Evolutionary conservation across 2,113 vertebrate species (phyloP).

Genomic region (Gymnorhina tibicen): DNA sequence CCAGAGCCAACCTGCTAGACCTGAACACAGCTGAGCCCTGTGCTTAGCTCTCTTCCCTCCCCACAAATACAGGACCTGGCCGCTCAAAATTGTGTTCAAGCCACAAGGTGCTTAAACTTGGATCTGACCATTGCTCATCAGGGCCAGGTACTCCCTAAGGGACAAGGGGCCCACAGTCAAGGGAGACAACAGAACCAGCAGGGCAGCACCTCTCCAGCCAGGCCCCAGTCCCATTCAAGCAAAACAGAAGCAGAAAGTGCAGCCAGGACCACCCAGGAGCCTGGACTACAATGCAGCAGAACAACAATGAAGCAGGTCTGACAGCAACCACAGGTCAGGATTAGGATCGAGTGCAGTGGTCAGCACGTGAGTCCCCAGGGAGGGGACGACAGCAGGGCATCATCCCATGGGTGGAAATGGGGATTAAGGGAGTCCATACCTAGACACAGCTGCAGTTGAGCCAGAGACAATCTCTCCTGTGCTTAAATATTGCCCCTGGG

Average conservation of each 20-base stretch:
- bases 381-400: rapidly evolving
- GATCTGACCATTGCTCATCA: not conserved
- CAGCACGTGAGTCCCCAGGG: rapidly evolving
- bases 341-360: not conserved
- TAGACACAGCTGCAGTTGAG: rapidly evolving
- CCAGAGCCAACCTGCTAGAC: not conserved
- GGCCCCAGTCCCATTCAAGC: not conserved
- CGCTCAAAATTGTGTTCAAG: not conserved
- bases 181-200: not conserved
- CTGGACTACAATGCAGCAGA: not conserved
- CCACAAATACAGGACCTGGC: not conserved
- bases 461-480: not conserved
- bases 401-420: rapidly evolving
- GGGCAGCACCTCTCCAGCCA: not conserved
- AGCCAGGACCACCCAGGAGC: not conserved
- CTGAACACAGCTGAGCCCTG: not conserved
- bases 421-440: rapidly evolving
- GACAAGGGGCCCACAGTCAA: rapidly evolving
- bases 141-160: not conserved
- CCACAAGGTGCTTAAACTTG: not conserved
- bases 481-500: not conserved
- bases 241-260: not conserved
- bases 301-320: rapidly evolving
- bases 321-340: not conserved
- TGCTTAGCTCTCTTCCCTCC: not conserved